Evolutionary conservation across 2,113 vertebrate genomes (phyloP), one percentile per base, ranked within the genome.

Genomic region (Chaenogobius annularis): DNA sequence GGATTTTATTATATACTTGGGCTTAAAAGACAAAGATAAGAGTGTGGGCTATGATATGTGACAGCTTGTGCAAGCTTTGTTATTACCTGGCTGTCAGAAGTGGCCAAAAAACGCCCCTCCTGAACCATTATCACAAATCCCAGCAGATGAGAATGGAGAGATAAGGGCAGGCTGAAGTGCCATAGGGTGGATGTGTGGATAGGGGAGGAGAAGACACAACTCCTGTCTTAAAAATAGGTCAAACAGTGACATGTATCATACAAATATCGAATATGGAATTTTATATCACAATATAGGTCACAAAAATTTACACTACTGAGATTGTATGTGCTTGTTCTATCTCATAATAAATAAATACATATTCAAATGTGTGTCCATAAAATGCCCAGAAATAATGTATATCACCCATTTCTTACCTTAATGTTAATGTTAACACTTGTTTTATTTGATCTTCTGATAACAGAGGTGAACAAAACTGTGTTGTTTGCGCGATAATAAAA

Each of bases 91-190:
- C 85, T 89, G 78, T 85, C 85, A 87, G 59, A 66, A 31, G 23
- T 68, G 74, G 46, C 76, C 76, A 67, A 76, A 69, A 69, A 58
- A 55, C 65, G 13, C 37, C 66, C 61, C 50, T 73, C 72, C 77
- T 48, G 66, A 70, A 58, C n/a, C 66, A 75, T 68, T 67, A 85
- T 79, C 81, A 81, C 70, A 85, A 84, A 79, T 78, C 78, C 80
- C 73, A 74, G 82, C 83, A 66, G 75, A 78, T 75, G 70, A 82
- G 88, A 88, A 88, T 77, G 82, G 78, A 90, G 85, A 80, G 58
- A 66, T 81, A 40, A 68, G 71, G 70, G 40, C 74, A 75, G 65
- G 82, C 79, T 50, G 47, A 72, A 81, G 66, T 81, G 83, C 84
- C 84, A 85, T 61, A 11, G 10, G 56, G 69, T 52, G 50, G 67